These are phyloP conservation scores for Muschampia staudingeri DNA, from an alignment of 2,888 invertebrate genomes.

Conservation along the genomic window DNA sequence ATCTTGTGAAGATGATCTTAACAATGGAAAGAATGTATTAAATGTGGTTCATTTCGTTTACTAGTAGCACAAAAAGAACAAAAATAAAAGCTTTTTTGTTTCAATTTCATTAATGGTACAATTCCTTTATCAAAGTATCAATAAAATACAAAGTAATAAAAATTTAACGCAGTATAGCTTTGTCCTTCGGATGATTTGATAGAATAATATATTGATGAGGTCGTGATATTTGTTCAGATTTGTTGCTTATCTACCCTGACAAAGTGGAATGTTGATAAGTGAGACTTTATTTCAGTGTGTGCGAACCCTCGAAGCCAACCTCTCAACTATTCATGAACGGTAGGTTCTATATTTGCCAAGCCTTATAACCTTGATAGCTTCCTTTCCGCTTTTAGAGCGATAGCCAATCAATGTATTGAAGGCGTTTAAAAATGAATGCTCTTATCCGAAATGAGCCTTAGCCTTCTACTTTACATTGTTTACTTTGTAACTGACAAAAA, in stretches of 20 bases:
- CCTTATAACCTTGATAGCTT: slow-evolving; percentile 80
- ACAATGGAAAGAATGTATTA: slow-evolving; percentile 27
- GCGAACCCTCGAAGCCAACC: slow-evolving; percentile 72
- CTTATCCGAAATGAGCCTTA: slow-evolving; percentile 12
- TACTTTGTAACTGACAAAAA: not conserved
- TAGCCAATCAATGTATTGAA: slow-evolving; percentile 66
- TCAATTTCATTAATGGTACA: not conserved
- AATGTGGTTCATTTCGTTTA: slow-evolving; percentile 5
- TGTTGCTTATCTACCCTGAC: not conserved
- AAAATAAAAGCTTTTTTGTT: not conserved
- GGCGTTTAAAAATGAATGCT: slow-evolving; percentile 15
- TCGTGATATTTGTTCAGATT: not conserved
- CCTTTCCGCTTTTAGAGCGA: slow-evolving; percentile 76
- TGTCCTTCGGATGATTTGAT: not conserved
- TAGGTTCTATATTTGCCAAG: slow-evolving; percentile 77
- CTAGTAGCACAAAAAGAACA: slow-evolving; percentile 3
- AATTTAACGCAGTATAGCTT: not conserved
- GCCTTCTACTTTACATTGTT: not conserved
- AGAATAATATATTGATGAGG: not conserved
- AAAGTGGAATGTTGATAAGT: not conserved
- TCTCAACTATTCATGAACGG: slow-evolving; percentile 84
- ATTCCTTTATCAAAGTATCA: not conserved
- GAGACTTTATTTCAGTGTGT: slow-evolving; percentile 62
- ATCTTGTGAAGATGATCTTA: slow-evolving; percentile 48
- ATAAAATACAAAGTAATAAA: not conserved